Conservation (phyloP, 2,888 invertebrate genomes). For the Oxyteleia sp. region DNA sequence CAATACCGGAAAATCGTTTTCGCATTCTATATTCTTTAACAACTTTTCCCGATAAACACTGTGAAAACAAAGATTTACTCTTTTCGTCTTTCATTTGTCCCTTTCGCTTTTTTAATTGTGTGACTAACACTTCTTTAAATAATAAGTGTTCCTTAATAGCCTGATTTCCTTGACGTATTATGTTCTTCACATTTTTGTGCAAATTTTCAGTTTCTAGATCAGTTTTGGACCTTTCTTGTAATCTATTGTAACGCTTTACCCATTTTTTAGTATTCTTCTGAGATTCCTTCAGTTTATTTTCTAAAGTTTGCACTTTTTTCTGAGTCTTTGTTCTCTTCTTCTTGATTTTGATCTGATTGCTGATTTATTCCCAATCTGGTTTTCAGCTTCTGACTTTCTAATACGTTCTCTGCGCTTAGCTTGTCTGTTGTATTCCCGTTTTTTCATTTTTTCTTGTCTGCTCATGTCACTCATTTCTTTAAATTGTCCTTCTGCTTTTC, state of each 20-base stretch:
- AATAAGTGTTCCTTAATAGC: constrained; percentile 34
- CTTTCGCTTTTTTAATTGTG: constrained; percentile 24
- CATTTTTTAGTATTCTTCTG: constrained; percentile 34
- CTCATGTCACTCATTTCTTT: constrained; percentile 18
- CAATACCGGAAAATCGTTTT: constrained; percentile 13
- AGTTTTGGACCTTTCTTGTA: constrained; percentile 3
- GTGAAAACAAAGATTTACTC: constrained; percentile 28
- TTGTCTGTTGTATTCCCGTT: constrained; percentile 36
- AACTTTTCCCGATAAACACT: constrained; percentile 36
- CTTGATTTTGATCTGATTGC: constrained; percentile 5
- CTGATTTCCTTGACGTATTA: constrained; percentile 26
- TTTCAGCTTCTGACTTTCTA: constrained; percentile 6
- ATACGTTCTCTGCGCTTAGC: constrained; percentile 27
- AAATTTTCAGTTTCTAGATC: not conserved
- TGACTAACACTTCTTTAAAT: constrained; percentile 23
- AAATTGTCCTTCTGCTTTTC: constrained; percentile 24
- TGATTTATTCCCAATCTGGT: not conserved
- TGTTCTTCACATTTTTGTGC: constrained; percentile 24
- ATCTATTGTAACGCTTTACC: constrained; percentile 25
- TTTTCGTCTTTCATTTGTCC: constrained; percentile 16
- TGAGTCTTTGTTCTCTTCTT: constrained; percentile 38
- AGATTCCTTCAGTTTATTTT: constrained; percentile 31
- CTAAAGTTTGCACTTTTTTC: constrained; percentile 4
- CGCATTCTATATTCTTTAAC: constrained; percentile 43
- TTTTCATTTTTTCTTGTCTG: constrained; percentile 31